Evolutionary conservation across 2,797 vertebrate genomes (phyloP).

Genomic region (Graptemys geographica): DNA sequence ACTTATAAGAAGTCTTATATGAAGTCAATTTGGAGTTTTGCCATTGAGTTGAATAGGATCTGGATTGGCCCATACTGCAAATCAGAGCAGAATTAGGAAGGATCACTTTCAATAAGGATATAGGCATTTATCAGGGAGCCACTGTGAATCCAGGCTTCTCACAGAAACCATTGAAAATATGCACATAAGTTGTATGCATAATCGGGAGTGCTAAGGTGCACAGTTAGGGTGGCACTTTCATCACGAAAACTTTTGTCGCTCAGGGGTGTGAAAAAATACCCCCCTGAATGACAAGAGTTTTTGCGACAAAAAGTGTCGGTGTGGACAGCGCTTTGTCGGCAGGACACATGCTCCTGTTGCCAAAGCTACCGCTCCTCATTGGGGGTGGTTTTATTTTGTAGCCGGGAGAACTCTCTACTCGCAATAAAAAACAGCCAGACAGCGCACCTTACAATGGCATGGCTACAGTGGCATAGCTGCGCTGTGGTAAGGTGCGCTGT

Average conservation of each 20-base stretch:
- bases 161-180: background rate
- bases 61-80: background rate
- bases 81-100: slow-evolving; percentile 16
- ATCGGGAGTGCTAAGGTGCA: background rate
- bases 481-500: too few species aligned
- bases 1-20: fast-evolving
- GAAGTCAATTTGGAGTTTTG: slow-evolving; percentile 32
- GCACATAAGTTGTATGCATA: background rate
- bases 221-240: background rate
- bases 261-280: too few species aligned
- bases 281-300: too few species aligned
- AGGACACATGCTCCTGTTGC: too few species aligned
- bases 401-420: too few species aligned
- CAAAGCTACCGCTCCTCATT: too few species aligned
- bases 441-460: too few species aligned
- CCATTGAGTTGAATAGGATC: slow-evolving; percentile 5
- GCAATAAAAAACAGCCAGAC: too few species aligned
- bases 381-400: too few species aligned
- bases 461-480: too few species aligned
- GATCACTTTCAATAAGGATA: background rate
- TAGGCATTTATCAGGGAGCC: slow-evolving; percentile 12
- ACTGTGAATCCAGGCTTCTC: background rate
- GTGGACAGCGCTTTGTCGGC: too few species aligned
- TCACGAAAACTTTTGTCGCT: too few species aligned
- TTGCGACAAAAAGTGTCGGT: fast-evolving